Percentiles rank a stretch among this genome's conserved stretches.
phyloP scores from a whole-genome alignment of 2,888 invertebrate genomes.

The Mimas tiliae region DNA sequence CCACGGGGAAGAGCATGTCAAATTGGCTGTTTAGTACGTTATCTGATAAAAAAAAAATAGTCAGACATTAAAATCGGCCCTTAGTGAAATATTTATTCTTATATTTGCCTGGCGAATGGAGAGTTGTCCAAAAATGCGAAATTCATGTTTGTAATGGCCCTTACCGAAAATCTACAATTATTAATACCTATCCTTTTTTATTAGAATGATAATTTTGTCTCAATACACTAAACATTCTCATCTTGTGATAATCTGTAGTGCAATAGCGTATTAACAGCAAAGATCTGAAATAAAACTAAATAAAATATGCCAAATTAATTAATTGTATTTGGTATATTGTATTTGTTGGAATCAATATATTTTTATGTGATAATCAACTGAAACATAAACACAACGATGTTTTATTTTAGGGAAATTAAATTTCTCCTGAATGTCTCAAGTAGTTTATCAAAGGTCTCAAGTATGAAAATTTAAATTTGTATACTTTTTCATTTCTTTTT shows the following conservation, averaged over 20 bases:
- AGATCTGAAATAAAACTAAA: slow-evolving; percentile 7
- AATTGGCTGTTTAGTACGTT: too few relatives aligned
- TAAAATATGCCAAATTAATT: background rate
- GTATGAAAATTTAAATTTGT: background rate
- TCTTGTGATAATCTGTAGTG: slow-evolving; percentile 3
- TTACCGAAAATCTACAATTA: too few relatives aligned
- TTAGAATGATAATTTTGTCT: background rate
- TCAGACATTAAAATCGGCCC: too few relatives aligned
- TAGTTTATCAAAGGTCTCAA: too few relatives aligned
- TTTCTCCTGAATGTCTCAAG: slow-evolving; percentile 14
- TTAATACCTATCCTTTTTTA: background rate
- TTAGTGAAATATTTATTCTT: too few relatives aligned
- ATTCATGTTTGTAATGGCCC: too few relatives aligned
- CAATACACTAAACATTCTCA: background rate
- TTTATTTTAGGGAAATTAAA: slow-evolving; percentile 13
- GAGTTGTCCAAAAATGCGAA: too few relatives aligned
- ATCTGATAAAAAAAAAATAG: too few relatives aligned
- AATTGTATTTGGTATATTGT: background rate
- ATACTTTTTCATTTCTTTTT: background rate
- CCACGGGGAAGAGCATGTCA: too few relatives aligned
- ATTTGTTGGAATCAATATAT: slow-evolving; percentile 1
- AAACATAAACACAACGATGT: background rate
- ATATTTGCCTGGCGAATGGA: too few relatives aligned
- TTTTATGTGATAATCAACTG: slow-evolving; percentile 2
- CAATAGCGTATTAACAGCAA: slow-evolving; percentile 15